Conservation (phyloP, 2,888 invertebrate species). For the Polymixis flavicincta region DNA sequence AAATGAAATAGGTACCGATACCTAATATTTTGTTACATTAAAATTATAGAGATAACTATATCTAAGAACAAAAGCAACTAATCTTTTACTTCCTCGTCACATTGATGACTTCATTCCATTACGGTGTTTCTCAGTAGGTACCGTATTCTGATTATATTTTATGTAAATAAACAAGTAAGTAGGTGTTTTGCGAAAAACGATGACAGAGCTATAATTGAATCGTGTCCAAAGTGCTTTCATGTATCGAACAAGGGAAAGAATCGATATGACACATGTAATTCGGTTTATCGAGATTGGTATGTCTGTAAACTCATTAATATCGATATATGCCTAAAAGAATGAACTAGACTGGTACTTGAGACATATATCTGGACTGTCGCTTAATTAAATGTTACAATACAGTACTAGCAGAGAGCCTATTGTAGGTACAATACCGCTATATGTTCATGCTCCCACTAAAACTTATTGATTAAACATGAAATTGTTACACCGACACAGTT, state of each 20-base stretch:
- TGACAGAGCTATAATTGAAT: conserved; percentile 2
- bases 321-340: neutral
- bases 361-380: neutral
- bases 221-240: neutral
- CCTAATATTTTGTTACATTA: neutral
- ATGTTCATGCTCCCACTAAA: conserved; percentile 5
- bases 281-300: no score
- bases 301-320: neutral
- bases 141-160: conserved; percentile 1
- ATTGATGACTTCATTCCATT: conserved; percentile 14
- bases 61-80: neutral
- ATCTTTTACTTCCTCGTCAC: neutral
- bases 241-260: neutral
- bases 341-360: neutral
- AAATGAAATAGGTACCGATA: neutral
- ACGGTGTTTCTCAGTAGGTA: neutral
- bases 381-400: conserved; percentile 4
- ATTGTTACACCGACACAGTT: conserved; percentile 23
- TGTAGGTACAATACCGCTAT: conserved; percentile 2
- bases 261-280: neutral
- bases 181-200: conserved; percentile 3
- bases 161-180: neutral
- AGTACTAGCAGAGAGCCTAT: neutral
- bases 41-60: neutral
- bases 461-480: conserved; percentile 57